phyloP scores from a whole-genome alignment of 2,888 invertebrate species.

The Caenorhabditis panamensis region DNA sequence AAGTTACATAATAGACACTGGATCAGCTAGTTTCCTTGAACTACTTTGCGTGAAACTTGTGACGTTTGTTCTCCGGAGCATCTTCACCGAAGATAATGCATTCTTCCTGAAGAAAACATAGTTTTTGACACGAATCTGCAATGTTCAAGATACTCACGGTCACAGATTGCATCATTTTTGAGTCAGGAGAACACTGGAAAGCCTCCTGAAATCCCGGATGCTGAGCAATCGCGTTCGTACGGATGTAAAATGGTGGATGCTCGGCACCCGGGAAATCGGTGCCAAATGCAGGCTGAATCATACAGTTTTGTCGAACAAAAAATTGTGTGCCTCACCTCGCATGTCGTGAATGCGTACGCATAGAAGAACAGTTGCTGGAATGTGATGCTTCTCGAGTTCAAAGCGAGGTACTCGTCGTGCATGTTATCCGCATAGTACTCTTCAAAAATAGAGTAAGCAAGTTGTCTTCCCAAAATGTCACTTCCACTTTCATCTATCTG shows the following conservation, averaged over 20 bases:
- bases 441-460: slow-evolving; percentile 22
- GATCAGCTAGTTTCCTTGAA: no score
- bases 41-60: background rate
- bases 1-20: no score
- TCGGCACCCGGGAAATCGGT: background rate
- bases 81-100: slow-evolving; percentile 15
- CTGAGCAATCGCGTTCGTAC: slow-evolving; percentile 4
- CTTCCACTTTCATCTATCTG: slow-evolving; percentile 38
- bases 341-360: background rate
- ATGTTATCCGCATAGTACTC: background rate
- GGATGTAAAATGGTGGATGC: background rate
- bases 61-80: background rate
- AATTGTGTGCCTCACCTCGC: background rate
- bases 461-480: slow-evolving; percentile 27
- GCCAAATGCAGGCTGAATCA: background rate
- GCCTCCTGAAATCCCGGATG: slow-evolving; percentile 16
- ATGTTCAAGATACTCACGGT: background rate
- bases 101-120: slow-evolving; percentile 1
- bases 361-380: slow-evolving; percentile 17
- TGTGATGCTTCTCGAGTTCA: background rate
- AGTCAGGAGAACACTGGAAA: slow-evolving; percentile 9
- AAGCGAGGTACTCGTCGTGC: background rate
- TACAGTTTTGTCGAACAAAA: background rate
- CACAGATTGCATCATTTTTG: slow-evolving; percentile 24
- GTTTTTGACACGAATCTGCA: background rate